These are phyloP conservation scores for Sapayoa aenigma DNA, from an alignment of 2,113 vertebrate genomes.

Conservation along the genomic window DNA sequence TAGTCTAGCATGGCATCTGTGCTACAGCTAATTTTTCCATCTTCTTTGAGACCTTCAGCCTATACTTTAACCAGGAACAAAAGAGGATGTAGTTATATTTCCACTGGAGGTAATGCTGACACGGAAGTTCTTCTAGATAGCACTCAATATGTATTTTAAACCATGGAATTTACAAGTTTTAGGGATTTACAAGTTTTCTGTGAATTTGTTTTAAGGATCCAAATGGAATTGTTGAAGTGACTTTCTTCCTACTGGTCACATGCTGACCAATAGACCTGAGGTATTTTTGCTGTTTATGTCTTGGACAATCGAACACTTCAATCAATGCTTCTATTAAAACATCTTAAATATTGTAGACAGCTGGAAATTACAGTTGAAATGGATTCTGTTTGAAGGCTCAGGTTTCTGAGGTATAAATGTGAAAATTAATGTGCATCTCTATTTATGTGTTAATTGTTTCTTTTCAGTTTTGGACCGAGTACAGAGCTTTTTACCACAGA, in stretches of 20 bases:
- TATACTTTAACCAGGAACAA: background rate
- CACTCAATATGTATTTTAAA: background rate
- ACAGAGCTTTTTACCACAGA: conserved; percentile 88
- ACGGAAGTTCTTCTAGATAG: background rate
- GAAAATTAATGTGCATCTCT: background rate
- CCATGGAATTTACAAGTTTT: background rate
- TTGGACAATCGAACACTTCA: background rate
- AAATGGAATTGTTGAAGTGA: background rate
- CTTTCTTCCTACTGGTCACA: background rate
- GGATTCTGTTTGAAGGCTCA: background rate
- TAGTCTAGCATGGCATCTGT: background rate
- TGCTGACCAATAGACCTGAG: background rate
- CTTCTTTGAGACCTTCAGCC: background rate
- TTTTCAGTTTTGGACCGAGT: conserved; percentile 84
- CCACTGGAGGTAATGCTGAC: background rate
- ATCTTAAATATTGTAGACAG: background rate
- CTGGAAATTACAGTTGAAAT: background rate
- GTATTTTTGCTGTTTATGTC: background rate
- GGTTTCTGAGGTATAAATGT: background rate
- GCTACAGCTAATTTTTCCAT: background rate
- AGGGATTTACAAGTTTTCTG: background rate
- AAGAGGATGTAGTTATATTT: background rate
- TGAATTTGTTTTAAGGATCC: background rate
- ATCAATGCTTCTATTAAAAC: background rate
- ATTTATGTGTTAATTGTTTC: background rate